These are phyloP conservation scores for Emydocephalus ijimae DNA, from an alignment of 2,113 vertebrate genomes.

Conservation along the genomic window DNA sequence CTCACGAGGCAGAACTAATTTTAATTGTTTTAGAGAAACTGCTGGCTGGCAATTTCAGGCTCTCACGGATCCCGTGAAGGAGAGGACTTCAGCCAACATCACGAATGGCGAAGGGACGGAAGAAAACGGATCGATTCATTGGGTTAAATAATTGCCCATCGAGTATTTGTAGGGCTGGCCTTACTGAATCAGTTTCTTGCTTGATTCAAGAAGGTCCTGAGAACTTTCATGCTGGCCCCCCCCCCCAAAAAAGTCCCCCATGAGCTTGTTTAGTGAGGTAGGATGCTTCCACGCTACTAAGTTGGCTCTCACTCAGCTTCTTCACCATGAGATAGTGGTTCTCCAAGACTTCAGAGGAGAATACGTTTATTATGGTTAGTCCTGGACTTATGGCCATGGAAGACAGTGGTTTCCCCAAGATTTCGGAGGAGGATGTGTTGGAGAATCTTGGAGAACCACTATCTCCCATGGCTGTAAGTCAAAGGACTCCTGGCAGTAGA, in stretches of 20 bases:
- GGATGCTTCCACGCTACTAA: neutral
- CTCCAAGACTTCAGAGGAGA: too few relatives aligned
- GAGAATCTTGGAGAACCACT: too few relatives aligned
- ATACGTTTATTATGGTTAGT: too few relatives aligned
- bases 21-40: conserved; percentile 18
- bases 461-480: too few relatives aligned
- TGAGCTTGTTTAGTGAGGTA: neutral
- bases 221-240: neutral
- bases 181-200: neutral
- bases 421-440: too few relatives aligned
- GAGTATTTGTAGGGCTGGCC: neutral
- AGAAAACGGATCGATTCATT: neutral
- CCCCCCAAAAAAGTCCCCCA: neutral
- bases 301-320: neutral
- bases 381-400: too few relatives aligned
- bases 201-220: neutral
- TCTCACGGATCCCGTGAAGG: conserved; percentile 4
- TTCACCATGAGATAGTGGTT: neutral
- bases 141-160: neutral
- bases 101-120: neutral
- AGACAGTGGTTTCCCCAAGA: too few relatives aligned
- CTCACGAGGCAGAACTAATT: conserved; percentile 20
- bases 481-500: too few relatives aligned
- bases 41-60: neutral
- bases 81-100: neutral